Evolutionary conservation across 1,140 invertebrate species (phyloP).

Genomic region (Radopholus similis): DNA sequence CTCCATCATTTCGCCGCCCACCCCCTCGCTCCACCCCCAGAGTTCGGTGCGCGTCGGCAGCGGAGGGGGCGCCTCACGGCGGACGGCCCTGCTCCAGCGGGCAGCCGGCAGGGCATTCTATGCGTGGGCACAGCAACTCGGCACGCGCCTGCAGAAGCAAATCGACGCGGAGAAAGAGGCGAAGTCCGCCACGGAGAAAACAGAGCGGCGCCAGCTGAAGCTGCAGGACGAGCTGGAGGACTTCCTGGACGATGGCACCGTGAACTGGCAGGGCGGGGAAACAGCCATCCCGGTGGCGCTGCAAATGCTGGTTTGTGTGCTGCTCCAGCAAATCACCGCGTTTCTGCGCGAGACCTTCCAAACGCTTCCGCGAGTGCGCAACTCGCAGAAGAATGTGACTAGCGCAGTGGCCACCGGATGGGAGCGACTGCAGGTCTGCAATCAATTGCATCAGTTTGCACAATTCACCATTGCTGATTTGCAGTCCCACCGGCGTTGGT

Average conservation of each 20-base stretch:
- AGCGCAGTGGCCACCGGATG: slow-evolving; percentile 37
- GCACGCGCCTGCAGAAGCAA: slow-evolving; percentile 5
- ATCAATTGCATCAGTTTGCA: background rate
- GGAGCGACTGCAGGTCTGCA: slow-evolving; percentile 51
- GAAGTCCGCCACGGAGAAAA: background rate
- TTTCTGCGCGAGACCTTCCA: slow-evolving; percentile 92
- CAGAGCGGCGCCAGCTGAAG: slow-evolving; percentile 61
- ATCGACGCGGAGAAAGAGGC: slow-evolving; percentile 68
- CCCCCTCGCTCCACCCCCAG: slow-evolving; percentile 6
- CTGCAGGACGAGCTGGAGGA: slow-evolving; percentile 83
- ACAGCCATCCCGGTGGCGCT: slow-evolving; percentile 84
- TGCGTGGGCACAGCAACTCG: slow-evolving; percentile 80
- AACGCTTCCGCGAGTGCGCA: slow-evolving; percentile 62
- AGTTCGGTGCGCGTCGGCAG: slow-evolving; percentile 14
- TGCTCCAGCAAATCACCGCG: slow-evolving; percentile 90
- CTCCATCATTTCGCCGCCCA: slow-evolving; percentile 46
- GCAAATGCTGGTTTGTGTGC: slow-evolving; percentile 81
- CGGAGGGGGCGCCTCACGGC: slow-evolving; percentile 62
- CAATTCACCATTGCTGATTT: background rate
- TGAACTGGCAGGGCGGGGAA: slow-evolving; percentile 65
- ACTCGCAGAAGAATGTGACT: slow-evolving; percentile 39
- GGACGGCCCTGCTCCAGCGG: slow-evolving; percentile 78
- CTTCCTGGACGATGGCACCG: slow-evolving; percentile 81
- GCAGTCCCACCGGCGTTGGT: slow-evolving; percentile 62
- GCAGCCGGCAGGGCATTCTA: slow-evolving; percentile 92